A percentile compares a stretch with the other conserved stretches of the same genome.
These are phyloP conservation scores for Caiman crocodilus DNA, from an alignment of 2,797 vertebrate species.

Conservation along the genomic window DNA sequence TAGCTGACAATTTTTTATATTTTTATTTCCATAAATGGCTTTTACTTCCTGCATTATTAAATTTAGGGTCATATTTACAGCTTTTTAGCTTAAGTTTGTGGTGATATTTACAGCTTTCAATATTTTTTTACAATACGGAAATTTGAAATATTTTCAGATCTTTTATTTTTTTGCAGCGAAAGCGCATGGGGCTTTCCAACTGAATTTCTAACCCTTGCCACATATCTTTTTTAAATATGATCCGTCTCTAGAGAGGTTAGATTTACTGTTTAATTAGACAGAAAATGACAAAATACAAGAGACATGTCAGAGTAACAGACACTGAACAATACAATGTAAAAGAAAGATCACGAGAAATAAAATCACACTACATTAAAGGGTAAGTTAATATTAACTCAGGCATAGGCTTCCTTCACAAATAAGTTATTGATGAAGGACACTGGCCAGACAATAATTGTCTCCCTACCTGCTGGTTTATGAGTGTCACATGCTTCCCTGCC, in stretches of 20 bases:
- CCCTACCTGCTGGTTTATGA: neutral
- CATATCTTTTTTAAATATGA: neutral
- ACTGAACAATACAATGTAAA: neutral
- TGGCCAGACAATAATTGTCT: neutral
- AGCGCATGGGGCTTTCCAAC: slow-evolving; percentile 2
- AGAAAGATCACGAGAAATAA: neutral
- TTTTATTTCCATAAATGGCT: slow-evolving; percentile 42
- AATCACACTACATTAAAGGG: neutral
- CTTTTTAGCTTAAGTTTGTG: slow-evolving; percentile 40
- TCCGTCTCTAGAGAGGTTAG: neutral
- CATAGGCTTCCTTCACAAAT: neutral
- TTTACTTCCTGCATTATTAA: neutral
- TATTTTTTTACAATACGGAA: slow-evolving; percentile 13
- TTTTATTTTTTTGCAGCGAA: neutral
- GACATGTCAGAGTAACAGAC: neutral
- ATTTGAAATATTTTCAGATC: slow-evolving; percentile 14
- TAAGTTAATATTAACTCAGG: neutral
- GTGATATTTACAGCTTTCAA: slow-evolving; percentile 20
- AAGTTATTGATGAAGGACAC: slow-evolving; percentile 19
- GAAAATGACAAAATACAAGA: slow-evolving; percentile 48
- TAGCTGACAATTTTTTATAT: slow-evolving; percentile 4
- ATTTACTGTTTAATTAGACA: slow-evolving; percentile 71
- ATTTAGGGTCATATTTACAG: slow-evolving; percentile 47
- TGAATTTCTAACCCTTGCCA: slow-evolving; percentile 7
- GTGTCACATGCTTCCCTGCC: slow-evolving; percentile 16